phyloP scores from a whole-genome alignment of 2,888 invertebrate species.

The Diogma glabrata region DNA sequence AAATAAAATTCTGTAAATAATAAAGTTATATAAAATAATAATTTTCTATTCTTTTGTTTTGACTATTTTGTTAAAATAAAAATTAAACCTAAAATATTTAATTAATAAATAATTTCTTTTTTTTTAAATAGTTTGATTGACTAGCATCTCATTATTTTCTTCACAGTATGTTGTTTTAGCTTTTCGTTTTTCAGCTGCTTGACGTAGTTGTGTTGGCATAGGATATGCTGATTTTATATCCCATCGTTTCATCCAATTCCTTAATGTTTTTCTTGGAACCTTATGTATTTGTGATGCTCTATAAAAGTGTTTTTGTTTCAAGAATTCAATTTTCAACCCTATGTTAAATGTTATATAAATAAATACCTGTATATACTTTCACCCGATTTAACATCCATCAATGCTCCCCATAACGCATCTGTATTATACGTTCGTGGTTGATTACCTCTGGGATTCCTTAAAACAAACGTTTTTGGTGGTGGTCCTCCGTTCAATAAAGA shows the following conservation, averaged over 20 bases:
- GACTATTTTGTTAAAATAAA: no score
- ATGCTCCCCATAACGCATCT: slow-evolving; percentile 44
- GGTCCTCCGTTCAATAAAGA: slow-evolving; percentile 13
- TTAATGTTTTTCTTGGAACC: slow-evolving; percentile 46
- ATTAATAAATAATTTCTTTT: no score
- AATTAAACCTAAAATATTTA: no score
- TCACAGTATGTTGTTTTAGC: slow-evolving; percentile 27
- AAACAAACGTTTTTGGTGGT: slow-evolving; percentile 20
- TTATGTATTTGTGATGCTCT: slow-evolving; percentile 49
- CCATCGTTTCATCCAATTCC: slow-evolving; percentile 51
- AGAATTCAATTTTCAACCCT: background rate
- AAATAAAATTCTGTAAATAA: no score
- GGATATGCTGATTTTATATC: slow-evolving; percentile 48
- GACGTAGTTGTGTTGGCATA: slow-evolving; percentile 45
- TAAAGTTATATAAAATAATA: no score
- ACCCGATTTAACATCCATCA: slow-evolving; percentile 48
- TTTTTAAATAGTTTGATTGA: background rate
- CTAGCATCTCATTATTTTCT: slow-evolving; percentile 5
- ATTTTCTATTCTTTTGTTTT: no score
- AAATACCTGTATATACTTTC: slow-evolving; percentile 46
- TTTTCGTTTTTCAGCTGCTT: slow-evolving; percentile 40
- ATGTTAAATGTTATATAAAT: background rate
- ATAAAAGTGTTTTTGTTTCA: slow-evolving; percentile 16
- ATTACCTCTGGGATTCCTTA: slow-evolving; percentile 24
- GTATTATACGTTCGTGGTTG: slow-evolving; percentile 25